Evolutionary conservation across 2,888 invertebrate genomes (phyloP).

Genomic region (Leucozona laternaria): DNA sequence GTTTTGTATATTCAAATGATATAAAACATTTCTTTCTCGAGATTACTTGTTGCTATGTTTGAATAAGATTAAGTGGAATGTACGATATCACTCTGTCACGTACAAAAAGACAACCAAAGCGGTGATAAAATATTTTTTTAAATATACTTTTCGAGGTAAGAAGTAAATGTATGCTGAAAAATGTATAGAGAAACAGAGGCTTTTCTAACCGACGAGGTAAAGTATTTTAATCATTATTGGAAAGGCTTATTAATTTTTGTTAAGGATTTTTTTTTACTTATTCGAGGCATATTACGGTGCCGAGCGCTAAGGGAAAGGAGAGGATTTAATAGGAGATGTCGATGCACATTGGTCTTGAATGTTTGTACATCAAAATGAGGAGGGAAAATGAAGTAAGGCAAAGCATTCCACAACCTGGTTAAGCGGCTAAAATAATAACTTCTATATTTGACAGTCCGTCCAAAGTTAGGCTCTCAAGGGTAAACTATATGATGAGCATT

Average conservation of each 20-base stretch:
- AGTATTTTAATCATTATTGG: not conserved
- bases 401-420: no score
- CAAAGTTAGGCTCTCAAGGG: no score
- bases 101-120: conserved; percentile 27
- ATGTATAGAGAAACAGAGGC: not conserved
- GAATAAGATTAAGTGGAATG: conserved; percentile 68
- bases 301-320: no score
- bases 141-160: not conserved
- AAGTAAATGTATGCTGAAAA: not conserved
- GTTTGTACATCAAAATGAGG: no score
- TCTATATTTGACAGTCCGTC: no score
- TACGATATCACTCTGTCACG: conserved; percentile 62
- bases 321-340: no score
- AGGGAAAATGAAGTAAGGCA: no score
- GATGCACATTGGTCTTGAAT: no score
- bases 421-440: no score
- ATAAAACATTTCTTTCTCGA: conserved; percentile 60
- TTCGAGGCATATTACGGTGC: no score
- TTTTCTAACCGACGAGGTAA: not conserved
- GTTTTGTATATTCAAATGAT: conserved; percentile 69
- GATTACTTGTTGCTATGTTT: conserved; percentile 67
- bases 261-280: not conserved
- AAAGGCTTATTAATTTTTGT: not conserved
- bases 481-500: no score
- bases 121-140: not conserved